Evolutionary conservation across 2,888 invertebrate species (phyloP).

Genomic region (Cynaeus angustus): DNA sequence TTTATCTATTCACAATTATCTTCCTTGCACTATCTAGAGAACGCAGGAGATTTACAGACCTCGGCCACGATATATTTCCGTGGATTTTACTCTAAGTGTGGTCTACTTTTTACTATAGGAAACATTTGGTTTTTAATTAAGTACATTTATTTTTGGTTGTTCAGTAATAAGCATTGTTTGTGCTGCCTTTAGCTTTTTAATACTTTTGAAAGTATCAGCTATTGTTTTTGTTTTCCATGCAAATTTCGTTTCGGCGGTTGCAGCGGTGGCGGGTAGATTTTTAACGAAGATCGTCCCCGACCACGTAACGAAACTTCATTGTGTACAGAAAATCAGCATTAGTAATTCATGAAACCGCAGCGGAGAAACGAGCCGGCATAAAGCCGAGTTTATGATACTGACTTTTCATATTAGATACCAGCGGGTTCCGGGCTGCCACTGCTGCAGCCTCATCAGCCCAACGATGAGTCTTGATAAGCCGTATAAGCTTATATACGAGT

Average conservation of each 20-base stretch:
- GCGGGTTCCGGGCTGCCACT: slow-evolving; percentile 34
- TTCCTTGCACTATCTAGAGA: no score
- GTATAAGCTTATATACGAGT: slow-evolving; percentile 53
- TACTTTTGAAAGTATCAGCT: no score
- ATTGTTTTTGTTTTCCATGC: no score
- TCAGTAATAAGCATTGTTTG: no score
- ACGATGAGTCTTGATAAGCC: slow-evolving; percentile 54
- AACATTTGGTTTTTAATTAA: no score
- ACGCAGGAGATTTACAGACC: no score
- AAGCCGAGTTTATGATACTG: slow-evolving; percentile 60
- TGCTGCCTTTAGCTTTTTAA: no score
- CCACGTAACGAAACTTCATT: slow-evolving; percentile 56
- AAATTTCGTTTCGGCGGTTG: not conserved
- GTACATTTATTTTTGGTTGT: no score
- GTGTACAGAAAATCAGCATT: slow-evolving; percentile 65
- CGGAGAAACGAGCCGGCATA: slow-evolving; percentile 59
- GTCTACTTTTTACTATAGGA: no score
- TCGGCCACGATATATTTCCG: no score
- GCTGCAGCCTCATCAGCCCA: slow-evolving; percentile 51
- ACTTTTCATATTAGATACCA: slow-evolving; percentile 57
- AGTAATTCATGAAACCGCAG: slow-evolving; percentile 65
- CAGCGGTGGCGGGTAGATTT: slow-evolving; percentile 3
- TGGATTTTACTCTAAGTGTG: no score
- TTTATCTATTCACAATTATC: no score
- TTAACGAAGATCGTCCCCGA: slow-evolving; percentile 20